Base-by-base conservation (phyloP, 1,140 invertebrate genomes). In the Bacillus rossius region DNA sequence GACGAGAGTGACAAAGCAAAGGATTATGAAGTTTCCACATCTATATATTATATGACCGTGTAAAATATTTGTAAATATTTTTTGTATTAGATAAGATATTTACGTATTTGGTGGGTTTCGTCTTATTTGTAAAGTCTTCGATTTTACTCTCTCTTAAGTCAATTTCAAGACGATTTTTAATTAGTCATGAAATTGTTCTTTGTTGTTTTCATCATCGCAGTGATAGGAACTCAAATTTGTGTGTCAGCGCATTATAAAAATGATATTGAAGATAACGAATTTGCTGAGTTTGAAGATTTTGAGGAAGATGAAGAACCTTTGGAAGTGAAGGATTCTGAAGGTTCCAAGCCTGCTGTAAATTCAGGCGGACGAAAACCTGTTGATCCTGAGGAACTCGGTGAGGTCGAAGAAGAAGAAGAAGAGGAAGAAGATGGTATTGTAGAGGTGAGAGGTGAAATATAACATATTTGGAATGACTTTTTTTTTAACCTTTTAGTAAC, bases 271-370 rank as follows among this genome's bases (percentile, higher is more conserved):
- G 92, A 96, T 70, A 94, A 95, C 81, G 94, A 97, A 67, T 98
- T 97, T 81, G 94, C 94, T 1, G 94, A 97, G 73, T 98, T 97
- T 79, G 94, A 97, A 75, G 92, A 96, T 67, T 91, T 93, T 73
- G 90, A 92, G 64, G 79, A 83, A 2, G 85, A 87, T 48, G 83
- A 85, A 64, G 81, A 80, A 17, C 70, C 64, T 37, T 48, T 65
- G 61, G 51, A 55, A 19, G 25, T 54, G 57, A 51, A 61, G 13
- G 54, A 64, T 19, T 42, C 25, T 23, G 55, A 64, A 40, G 48
- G 26, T 16, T 45, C 70, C 71, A 54, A 29, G 10, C 55, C 47
- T 45, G 19, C 55, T 41, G 20, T 49, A 2, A 23, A 23, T 8
- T 20, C 49, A 3, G 26, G 23, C 19, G 65, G 56, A 22, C 47